Evolutionary conservation across 2,113 vertebrate genomes (phyloP).

Genomic region (Oryzias javanicus): DNA sequence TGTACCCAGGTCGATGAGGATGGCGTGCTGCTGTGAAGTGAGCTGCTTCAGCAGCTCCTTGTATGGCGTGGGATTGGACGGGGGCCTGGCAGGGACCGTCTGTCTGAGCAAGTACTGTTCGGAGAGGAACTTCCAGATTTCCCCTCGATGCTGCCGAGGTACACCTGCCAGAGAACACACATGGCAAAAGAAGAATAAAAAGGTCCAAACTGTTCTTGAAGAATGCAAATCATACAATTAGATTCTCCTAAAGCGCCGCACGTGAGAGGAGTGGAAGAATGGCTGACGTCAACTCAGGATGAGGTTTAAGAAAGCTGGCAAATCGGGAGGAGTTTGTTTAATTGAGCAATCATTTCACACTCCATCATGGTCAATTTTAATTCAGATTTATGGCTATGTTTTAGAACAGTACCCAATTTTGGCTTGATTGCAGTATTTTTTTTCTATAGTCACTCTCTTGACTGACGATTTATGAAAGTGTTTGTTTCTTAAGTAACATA

Average conservation of each 20-base stretch:
- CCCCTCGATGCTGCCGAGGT: constrained; percentile 91
- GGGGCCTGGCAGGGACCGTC: constrained; percentile 80
- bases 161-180: constrained; percentile 78
- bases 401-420: too few species aligned
- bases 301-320: not conserved
- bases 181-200: not conserved
- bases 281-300: not conserved
- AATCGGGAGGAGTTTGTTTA: not conserved
- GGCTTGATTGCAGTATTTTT: too few species aligned
- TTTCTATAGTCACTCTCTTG: too few species aligned
- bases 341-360: not conserved
- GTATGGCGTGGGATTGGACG: constrained; percentile 83
- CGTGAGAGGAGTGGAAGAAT: not conserved
- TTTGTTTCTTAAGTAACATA: too few species aligned
- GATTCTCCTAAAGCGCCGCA: not conserved
- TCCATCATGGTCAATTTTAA: too few species aligned
- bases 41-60: constrained; percentile 95
- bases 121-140: constrained; percentile 95
- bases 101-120: constrained; percentile 90
- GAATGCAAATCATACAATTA: constrained; percentile 1
- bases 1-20: constrained; percentile 96
- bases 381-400: too few species aligned
- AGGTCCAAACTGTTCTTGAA: not conserved
- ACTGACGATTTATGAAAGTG: too few species aligned
- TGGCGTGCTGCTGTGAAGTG: constrained; percentile 95